These are phyloP conservation scores for Brachionus sp. DNA, from an alignment of 1,140 invertebrate species.

Conservation along the genomic window DNA sequence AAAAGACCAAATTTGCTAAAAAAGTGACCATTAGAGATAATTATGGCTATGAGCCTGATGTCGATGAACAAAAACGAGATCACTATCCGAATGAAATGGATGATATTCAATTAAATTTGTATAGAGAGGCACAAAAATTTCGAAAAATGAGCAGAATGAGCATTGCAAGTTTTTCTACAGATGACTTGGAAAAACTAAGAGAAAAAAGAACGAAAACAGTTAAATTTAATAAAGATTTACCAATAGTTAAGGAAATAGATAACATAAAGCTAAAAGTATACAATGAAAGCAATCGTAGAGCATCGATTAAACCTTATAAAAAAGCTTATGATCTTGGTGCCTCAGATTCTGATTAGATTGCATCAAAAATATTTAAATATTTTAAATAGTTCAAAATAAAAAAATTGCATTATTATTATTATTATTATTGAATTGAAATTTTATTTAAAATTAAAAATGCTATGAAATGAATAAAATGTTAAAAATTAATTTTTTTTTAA, in stretches of 20 bases:
- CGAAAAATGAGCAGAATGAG: conserved; percentile 25
- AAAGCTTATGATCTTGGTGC: conserved; percentile 16
- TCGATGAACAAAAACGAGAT: background rate
- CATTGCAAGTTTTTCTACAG: background rate
- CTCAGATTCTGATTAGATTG: background rate
- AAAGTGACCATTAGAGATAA: conserved; percentile 8
- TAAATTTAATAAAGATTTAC: background rate
- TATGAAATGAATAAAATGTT: too few species aligned
- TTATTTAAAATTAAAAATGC: too few species aligned
- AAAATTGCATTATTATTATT: too few species aligned
- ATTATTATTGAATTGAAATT: too few species aligned
- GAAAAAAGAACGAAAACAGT: background rate
- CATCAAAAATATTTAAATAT: background rate
- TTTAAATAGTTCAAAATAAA: too few species aligned
- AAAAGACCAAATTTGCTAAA: background rate
- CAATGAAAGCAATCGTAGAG: background rate
- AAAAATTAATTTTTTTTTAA: too few species aligned
- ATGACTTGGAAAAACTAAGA: background rate
- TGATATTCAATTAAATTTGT: conserved; percentile 15
- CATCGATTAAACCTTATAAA: conserved; percentile 18
- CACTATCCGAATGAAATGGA: background rate
- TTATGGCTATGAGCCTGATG: background rate
- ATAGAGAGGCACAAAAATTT: conserved; percentile 14
- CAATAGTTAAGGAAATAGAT: background rate
- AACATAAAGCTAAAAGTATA: background rate